Base-by-base conservation (phyloP, 2,797 vertebrate genomes). In the Sebastes variabilis region DNA sequence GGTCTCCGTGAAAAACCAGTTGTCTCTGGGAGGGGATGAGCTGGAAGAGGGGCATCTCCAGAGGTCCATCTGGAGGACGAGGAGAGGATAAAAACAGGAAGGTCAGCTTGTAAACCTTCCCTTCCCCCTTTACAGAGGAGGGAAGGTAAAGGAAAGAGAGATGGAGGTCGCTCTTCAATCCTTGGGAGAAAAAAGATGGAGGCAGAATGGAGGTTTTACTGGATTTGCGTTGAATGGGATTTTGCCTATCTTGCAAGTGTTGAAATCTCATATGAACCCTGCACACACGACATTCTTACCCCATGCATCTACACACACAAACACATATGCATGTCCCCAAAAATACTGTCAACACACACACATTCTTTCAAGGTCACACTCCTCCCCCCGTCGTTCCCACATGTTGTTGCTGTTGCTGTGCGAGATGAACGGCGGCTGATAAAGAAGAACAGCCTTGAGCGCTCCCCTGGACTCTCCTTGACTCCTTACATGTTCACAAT, bases 21-120 rank as follows among this genome's bases (percentile, higher is more conserved):
- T 98, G 97, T 55, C 95, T 96, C 75, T 97, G 97, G n/a, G 97
- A 97, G 2, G 97, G 97, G 79, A 98, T 98, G 82, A 98, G 92
- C 92, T 98, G 96, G 72, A 98, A 97, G 67, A 98, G 94, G 59
- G 97, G 97, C 65, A 98, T 92, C 81, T 98, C 97, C 92, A 97
- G 92, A 66, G 96, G 95, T 24, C 95, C 96, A 67, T 95, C 97
- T 98, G 90, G 42, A 68, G 67, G 54, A 85, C 5, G 8, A 72
- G 52, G 60, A 77, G 69, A 79, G 66, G 27, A 80, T 32, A 77
- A 75, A 75, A 82, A 78, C 12, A 69, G 66, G 22, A 38, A 56
- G 54, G 78, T 88, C 59, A 88, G 66, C 54, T 52, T 75, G 56
- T 58, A 66, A 76, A 78, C 38, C 36, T 25, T 54, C 4, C 36